These are phyloP conservation scores for Neodon shergylaensis DNA, from an alignment of 2,113 vertebrate genomes.

Conservation along the genomic window DNA sequence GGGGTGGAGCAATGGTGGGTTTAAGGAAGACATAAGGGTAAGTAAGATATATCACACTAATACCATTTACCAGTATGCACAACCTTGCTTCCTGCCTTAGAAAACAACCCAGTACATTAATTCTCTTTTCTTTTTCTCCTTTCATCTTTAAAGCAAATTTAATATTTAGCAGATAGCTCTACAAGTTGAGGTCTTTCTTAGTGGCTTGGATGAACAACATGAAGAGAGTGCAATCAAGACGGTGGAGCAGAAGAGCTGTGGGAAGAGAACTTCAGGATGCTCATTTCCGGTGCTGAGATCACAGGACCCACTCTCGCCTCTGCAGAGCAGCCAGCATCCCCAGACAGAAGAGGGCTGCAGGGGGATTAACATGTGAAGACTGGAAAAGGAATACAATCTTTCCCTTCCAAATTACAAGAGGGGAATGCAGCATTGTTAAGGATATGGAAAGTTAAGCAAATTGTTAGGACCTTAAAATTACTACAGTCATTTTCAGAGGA, in stretches of 20 bases:
- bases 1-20: background rate
- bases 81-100: conserved; percentile 35
- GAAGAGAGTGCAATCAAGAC: background rate
- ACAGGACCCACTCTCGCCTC: background rate
- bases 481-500: background rate
- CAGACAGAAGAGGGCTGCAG: background rate
- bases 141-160: conserved; percentile 59
- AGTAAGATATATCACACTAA: background rate
- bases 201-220: background rate
- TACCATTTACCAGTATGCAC: background rate
- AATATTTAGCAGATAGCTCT: conserved; percentile 46
- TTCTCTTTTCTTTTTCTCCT: conserved; percentile 47
- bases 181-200: conserved; percentile 8
- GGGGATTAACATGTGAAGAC: background rate
- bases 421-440: background rate
- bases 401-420: background rate
- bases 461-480: background rate
- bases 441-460: background rate
- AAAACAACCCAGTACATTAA: conserved; percentile 33
- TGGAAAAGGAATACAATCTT: background rate
- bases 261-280: background rate
- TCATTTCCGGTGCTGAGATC: background rate
- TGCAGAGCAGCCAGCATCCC: background rate
- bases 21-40: background rate
- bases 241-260: background rate